A percentile compares a stretch with the other conserved stretches of the same genome.
Evolutionary conservation across 1,140 invertebrate genomes (phyloP).

Genomic region (Vollenhovia emeryi): DNA sequence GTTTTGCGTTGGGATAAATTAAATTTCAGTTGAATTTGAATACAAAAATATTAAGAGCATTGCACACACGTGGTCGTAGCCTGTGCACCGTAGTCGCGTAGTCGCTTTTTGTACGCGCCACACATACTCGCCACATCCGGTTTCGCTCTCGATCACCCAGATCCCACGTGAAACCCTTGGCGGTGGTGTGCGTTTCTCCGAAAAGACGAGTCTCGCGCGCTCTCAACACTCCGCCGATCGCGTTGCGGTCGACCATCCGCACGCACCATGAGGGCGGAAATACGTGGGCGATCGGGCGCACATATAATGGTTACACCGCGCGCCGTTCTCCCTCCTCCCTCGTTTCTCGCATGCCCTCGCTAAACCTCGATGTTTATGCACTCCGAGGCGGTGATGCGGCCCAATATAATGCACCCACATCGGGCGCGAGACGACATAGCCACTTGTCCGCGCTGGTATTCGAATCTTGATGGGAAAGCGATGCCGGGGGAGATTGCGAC

Average conservation of each 20-base stretch:
- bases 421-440: constrained; percentile 46
- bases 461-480: constrained; percentile 34
- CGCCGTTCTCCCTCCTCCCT: constrained; percentile 45
- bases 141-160: constrained; percentile 51
- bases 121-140: constrained; percentile 57
- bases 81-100: background rate
- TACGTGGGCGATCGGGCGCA: constrained; percentile 78
- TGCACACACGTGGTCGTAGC: background rate
- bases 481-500: constrained; percentile 40
- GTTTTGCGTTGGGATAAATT: background rate
- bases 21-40: background rate
- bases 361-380: constrained; percentile 79
- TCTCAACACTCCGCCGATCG: constrained; percentile 42
- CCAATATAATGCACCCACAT: constrained; percentile 82
- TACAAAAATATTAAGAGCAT: constrained; percentile 4
- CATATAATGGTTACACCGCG: constrained; percentile 80
- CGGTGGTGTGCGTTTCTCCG: constrained; percentile 5
- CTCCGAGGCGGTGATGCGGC: constrained; percentile 67
- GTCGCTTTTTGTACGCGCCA: background rate
- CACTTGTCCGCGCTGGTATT: constrained; percentile 64
- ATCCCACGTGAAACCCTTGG: constrained; percentile 34
- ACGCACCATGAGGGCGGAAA: constrained; percentile 80
- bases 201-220: constrained; percentile 49
- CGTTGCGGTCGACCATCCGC: constrained; percentile 63
- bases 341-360: constrained; percentile 59